A percentile compares a stretch with the other conserved stretches of the same genome.
phyloP scores from a whole-genome alignment of 2,113 vertebrate genomes.

The Tupaia chinensis region DNA sequence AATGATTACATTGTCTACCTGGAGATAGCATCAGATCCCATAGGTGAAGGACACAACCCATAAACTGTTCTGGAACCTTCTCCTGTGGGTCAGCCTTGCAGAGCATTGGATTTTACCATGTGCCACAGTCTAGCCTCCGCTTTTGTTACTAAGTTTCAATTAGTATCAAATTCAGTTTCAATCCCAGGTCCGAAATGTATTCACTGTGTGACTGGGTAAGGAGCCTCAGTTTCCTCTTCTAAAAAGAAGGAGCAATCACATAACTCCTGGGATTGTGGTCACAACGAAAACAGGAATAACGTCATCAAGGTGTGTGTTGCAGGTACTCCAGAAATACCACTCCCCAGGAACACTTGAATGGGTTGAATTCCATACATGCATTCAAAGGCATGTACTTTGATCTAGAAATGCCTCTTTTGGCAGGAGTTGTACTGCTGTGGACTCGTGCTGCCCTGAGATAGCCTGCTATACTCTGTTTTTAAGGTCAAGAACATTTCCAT shows the following conservation, averaged over 20 bases:
- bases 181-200: background rate
- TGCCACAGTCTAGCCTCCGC: background rate
- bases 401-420: background rate
- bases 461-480: background rate
- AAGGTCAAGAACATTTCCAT: slow-evolving; percentile 28
- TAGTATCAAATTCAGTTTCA: background rate
- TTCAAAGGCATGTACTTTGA: background rate
- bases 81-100: too few relatives aligned
- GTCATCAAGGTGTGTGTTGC: background rate
- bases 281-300: background rate
- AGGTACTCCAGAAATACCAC: background rate
- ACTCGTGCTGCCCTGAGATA: background rate
- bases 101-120: too few relatives aligned
- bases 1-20: too few relatives aligned
- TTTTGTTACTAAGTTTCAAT: background rate
- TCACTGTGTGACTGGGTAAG: background rate
- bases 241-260: background rate
- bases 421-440: background rate
- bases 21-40: too few relatives aligned
- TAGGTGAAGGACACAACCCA: too few relatives aligned
- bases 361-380: background rate
- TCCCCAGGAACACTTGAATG: background rate
- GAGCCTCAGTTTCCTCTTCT: background rate
- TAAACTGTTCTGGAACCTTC: too few relatives aligned
- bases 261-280: background rate